Base-by-base conservation (phyloP, 2,797 vertebrate species). In the Enteromius trimaculatus region DNA sequence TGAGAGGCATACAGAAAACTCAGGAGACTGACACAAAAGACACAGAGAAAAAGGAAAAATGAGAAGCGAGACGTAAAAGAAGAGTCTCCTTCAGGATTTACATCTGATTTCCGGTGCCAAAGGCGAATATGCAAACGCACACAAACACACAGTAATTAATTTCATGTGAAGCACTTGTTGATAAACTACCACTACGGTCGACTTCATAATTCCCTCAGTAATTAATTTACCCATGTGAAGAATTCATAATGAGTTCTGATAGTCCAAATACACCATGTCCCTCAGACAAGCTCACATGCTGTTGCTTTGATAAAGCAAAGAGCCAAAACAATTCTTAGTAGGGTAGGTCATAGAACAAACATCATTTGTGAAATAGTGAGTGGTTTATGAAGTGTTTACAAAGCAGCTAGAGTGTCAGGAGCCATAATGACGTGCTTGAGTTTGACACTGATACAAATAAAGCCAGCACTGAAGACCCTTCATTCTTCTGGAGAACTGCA, bases 1-100 rank as follows among this genome's bases (percentile, higher is more conserved):
- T 87, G 60, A 69, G 79, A 69, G 44, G 79, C 82, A 87, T 70
- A 78, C 70, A 13, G 51, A 80, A 31, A 69, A 58, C 26, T 49
- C 37, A 14, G 26, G 4, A 75, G 49, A 75, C 9, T 55, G 65
- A 78, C 55, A 85, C 14, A 47, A 34, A 69, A 77, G 69, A 70
- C 23, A 62, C 26, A 23, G 17, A 53, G 74, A 51, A 39, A 47
- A 66, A 23, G 37, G 17, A 29, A 53, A 13, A 53, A 76, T 19
- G 16, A 60, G 31, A 72, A 49, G 10, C 7, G 6, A 44, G 17
- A 68, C 16, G 16, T 4, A 1, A 64, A 23, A 76, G n/a, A 68
- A 31, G 31, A 64, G 58, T 9, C 26, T 53, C 71, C n/a, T 77
- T 66, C 3, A 29, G 31, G 47, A 39, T 81, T 74, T 64, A 9